Conservation (phyloP, 1,140 invertebrate species). For the Globodera rostochiensis region DNA sequence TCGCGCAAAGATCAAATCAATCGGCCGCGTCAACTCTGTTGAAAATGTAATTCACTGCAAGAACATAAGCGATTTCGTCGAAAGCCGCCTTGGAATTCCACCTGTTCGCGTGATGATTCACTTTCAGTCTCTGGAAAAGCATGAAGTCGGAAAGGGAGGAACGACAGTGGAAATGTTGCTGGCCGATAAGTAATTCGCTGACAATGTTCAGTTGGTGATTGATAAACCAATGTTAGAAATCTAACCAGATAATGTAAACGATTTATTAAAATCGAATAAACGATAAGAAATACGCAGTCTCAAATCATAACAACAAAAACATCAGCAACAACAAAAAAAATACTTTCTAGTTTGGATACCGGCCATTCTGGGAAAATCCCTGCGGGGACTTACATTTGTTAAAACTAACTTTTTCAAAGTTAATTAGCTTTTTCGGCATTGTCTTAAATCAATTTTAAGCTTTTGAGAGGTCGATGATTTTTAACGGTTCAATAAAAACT, state of each 20-base stretch:
- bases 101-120: constrained; percentile 16
- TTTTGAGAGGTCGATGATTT: too few relatives aligned
- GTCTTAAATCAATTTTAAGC: too few relatives aligned
- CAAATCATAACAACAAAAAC: not conserved
- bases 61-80: constrained; percentile 17
- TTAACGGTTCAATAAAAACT: not conserved
- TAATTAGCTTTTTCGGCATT: too few relatives aligned
- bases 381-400: too few relatives aligned
- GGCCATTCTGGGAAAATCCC: not conserved
- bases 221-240: too few relatives aligned
- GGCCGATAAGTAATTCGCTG: not conserved
- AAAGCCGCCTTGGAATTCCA: constrained; percentile 9
- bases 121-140: constrained; percentile 18
- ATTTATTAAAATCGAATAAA: too few relatives aligned
- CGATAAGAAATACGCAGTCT: too few relatives aligned
- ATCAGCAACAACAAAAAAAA: not conserved
- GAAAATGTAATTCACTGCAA: constrained; percentile 25
- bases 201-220: too few relatives aligned
- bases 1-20: constrained; percentile 18
- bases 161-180: constrained; percentile 17
- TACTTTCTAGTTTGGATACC: not conserved
- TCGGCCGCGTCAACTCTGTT: constrained; percentile 16
- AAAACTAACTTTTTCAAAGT: too few relatives aligned
- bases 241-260: too few relatives aligned
- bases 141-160: constrained; percentile 22